A percentile compares a stretch with the other conserved stretches of the same genome.
Evolutionary conservation across 1,140 invertebrate species (phyloP).

Genomic region (Paraescarpia echinospica): DNA sequence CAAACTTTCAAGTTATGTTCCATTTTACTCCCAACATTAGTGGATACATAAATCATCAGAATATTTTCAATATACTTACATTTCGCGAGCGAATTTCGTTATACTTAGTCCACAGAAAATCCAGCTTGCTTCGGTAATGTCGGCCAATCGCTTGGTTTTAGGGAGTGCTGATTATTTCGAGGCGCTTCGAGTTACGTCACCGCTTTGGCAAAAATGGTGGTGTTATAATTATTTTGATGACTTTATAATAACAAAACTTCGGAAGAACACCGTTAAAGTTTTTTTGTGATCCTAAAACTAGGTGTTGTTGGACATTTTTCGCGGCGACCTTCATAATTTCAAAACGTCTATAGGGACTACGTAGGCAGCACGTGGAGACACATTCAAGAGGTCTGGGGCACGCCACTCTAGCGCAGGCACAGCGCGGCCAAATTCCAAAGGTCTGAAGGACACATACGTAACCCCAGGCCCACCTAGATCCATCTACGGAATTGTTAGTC

Average conservation of each 20-base stretch:
- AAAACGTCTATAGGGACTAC: too few relatives aligned
- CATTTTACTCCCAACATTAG: not conserved
- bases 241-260: not conserved
- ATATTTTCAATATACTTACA: not conserved
- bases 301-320: too few relatives aligned
- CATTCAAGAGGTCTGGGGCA: too few relatives aligned
- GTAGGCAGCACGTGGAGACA: too few relatives aligned
- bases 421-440: too few relatives aligned
- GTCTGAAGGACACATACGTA: too few relatives aligned
- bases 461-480: too few relatives aligned
- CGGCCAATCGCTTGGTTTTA: not conserved
- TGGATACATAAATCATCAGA: not conserved
- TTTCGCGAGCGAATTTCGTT: not conserved
- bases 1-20: not conserved
- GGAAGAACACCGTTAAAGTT: not conserved
- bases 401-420: too few relatives aligned
- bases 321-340: too few relatives aligned
- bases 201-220: too few relatives aligned
- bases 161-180: not conserved
- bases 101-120: not conserved
- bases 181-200: not conserved
- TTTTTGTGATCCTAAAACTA: not conserved
- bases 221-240: not conserved
- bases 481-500: too few relatives aligned
- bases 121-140: constrained; percentile 3